phyloP scores from a whole-genome alignment of 2,797 vertebrate genomes.

The Margarornis squamiger region DNA sequence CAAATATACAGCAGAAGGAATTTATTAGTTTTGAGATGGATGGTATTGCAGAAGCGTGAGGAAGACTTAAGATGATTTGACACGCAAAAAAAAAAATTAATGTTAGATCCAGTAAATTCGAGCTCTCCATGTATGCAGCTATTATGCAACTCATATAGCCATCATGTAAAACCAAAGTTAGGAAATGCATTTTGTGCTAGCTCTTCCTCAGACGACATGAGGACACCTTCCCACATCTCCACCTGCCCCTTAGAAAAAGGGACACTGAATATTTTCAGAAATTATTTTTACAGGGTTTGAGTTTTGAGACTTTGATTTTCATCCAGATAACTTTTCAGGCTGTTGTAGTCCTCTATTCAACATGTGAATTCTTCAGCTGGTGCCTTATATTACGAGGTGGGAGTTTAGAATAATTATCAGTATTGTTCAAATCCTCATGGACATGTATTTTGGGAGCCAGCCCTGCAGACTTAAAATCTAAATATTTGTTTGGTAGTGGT shows the following conservation, averaged over 20 bases:
- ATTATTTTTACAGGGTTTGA: not conserved
- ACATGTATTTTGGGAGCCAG: rapidly evolving
- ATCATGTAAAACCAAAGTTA: not conserved
- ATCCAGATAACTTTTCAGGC: not conserved
- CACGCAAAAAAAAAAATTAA: not conserved
- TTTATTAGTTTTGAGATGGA: not conserved
- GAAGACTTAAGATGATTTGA: not conserved
- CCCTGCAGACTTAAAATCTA: not conserved
- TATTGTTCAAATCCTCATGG: not conserved
- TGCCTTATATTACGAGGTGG: not conserved
- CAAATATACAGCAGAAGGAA: not conserved
- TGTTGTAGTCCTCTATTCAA: not conserved
- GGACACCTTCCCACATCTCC: not conserved
- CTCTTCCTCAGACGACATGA: not conserved
- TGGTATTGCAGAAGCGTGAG: not conserved
- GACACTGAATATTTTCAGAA: not conserved
- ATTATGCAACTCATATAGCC: not conserved
- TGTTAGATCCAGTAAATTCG: not conserved
- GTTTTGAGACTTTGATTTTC: not conserved
- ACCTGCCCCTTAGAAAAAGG: not conserved
- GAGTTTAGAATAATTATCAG: not conserved
- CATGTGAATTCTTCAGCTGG: not conserved
- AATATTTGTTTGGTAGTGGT: not conserved
- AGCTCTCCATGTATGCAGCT: not conserved
- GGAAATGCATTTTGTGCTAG: not conserved